Evolutionary conservation across 2,797 vertebrate species (phyloP), one percentile per base, ranked within the genome.

Genomic region (Bucorvus abyssinicus): DNA sequence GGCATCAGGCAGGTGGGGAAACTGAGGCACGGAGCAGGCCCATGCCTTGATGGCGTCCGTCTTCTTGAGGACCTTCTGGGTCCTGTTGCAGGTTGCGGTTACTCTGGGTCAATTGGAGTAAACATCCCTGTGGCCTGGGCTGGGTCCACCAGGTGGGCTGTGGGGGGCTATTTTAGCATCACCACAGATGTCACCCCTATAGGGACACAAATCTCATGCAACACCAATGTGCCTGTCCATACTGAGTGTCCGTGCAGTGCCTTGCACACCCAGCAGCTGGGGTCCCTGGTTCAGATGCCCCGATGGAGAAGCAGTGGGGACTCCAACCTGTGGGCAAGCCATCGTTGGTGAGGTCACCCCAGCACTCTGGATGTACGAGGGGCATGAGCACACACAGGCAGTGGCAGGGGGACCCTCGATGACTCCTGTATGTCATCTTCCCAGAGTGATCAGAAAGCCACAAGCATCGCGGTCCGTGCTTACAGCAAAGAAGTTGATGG

Each of bases 201-300:
- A 29, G 20, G 50, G 55, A 23, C 27, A 17, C 29, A 5, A 34
- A 23, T 12, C 53, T 88, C 1, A 1, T 2, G 3, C 2, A 7
- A 0, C 19, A 12, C 21, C 0, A 0, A 21, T 10, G 40, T 2
- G 1, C 3, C 65, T 0, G 0, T 59, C 40, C 8, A 0, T 21
- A 61, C n/a, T 0, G 0, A 45, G 15, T 5, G 3, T 56, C 45
- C 59, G 38, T 22, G 53, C 60, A 17, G n/a, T 9, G 5, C 40
- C 44, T 52, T 50, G 53, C 22, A 17, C 61, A 29, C 10, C 7
- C 6, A 8, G 44, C 6, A 16, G 44, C 73, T 7, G 6, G 7
- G 6, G 6, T 44, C 42, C 60, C 32, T 24, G 10, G 12, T 42
- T 71, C 67, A 65, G 32, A 20, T 0, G 4, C 30, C 12, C 3